Evolutionary conservation across 2,888 invertebrate species (phyloP).

Genomic region (Caradrina kadenii): DNA sequence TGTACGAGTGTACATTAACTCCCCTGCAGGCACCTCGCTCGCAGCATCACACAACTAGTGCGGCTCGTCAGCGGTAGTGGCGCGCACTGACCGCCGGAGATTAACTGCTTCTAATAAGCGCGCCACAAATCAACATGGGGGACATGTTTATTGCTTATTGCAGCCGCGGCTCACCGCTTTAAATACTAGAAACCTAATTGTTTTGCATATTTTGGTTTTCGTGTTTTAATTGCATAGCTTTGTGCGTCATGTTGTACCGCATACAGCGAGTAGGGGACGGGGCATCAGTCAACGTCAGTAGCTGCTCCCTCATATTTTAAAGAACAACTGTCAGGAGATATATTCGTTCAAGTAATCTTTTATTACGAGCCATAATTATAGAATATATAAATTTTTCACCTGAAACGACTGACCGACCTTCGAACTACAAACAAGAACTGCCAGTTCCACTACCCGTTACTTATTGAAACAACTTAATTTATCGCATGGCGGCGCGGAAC

Average conservation of each 20-base stretch:
- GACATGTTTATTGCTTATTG: slow-evolving; percentile 50
- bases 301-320: too few relatives aligned
- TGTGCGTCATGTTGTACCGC: background rate
- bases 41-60: slow-evolving; percentile 3
- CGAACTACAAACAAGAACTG: slow-evolving; percentile 22
- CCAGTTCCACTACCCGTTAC: slow-evolving; percentile 15
- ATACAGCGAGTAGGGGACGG: too few relatives aligned
- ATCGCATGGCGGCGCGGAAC: slow-evolving; percentile 9
- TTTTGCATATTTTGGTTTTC: slow-evolving; percentile 9
- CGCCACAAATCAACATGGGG: slow-evolving; percentile 61
- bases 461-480: slow-evolving; percentile 42
- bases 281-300: too few relatives aligned
- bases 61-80: background rate
- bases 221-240: slow-evolving; percentile 8
- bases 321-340: too few relatives aligned
- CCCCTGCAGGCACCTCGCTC: too few relatives aligned
- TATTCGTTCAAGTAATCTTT: background rate
- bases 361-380: background rate
- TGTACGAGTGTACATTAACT: background rate
- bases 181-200: slow-evolving; percentile 15
- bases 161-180: slow-evolving; percentile 14
- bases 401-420: background rate
- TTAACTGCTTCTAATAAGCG: slow-evolving; percentile 66
- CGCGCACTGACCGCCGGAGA: slow-evolving; percentile 52
- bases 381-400: slow-evolving; percentile 1